A percentile compares a stretch with the other conserved stretches of the same genome.
These are phyloP conservation scores for Agonopterix subpropinquella DNA, from an alignment of 2,888 invertebrate species.

Conservation along the genomic window DNA sequence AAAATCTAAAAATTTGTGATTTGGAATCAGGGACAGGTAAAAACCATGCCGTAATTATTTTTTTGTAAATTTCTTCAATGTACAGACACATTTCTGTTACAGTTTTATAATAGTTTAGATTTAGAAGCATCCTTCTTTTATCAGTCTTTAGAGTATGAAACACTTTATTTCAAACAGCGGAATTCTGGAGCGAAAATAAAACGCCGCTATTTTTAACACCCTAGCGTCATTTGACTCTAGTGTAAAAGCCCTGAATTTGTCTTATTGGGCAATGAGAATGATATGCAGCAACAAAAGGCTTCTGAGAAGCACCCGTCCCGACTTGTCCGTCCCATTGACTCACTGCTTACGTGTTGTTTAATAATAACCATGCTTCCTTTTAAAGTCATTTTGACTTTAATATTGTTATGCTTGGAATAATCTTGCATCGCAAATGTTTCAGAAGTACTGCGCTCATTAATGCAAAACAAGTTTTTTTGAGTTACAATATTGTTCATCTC, in stretches of 20 bases:
- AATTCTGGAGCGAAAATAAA: neutral
- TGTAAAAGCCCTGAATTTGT: slow-evolving; percentile 45
- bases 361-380: slow-evolving; percentile 58
- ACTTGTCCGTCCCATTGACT: slow-evolving; percentile 60
- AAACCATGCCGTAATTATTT: too few species aligned
- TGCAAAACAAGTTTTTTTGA: neutral
- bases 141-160: too few species aligned
- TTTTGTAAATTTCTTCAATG: too few species aligned
- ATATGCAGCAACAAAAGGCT: slow-evolving; percentile 67
- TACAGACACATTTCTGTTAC: too few species aligned
- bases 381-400: slow-evolving; percentile 41
- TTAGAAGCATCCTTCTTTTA: too few species aligned
- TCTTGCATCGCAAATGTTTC: slow-evolving; percentile 14
- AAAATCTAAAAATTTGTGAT: too few species aligned
- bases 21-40: too few species aligned
- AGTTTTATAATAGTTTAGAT: too few species aligned
- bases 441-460: neutral
- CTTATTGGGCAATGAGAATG: slow-evolving; percentile 67
- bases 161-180: too few species aligned
- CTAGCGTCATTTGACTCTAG: slow-evolving; percentile 18
- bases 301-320: slow-evolving; percentile 60
- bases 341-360: slow-evolving; percentile 59
- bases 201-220: slow-evolving; percentile 3
- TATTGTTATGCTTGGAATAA: slow-evolving; percentile 29
- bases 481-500: too few species aligned